phyloP scores from a whole-genome alignment of 2,113 vertebrate species.

The Pedetes capensis region DNA sequence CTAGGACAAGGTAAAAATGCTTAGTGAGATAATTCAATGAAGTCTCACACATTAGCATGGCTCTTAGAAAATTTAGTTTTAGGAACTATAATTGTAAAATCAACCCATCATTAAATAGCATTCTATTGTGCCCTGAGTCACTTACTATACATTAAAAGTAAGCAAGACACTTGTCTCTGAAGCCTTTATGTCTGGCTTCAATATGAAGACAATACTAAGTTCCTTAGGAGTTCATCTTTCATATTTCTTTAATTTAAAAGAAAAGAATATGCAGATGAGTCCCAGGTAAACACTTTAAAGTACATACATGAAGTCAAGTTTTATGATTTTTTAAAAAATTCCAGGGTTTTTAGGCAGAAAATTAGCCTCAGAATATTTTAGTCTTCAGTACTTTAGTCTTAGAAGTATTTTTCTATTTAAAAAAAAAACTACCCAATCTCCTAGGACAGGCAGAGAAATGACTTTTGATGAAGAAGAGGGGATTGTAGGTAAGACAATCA shows the following conservation, averaged over 20 bases:
- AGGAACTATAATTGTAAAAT: background rate
- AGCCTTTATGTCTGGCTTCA: background rate
- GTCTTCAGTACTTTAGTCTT: no score
- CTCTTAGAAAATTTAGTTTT: background rate
- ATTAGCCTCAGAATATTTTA: no score
- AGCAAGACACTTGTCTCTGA: background rate
- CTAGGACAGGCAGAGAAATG: background rate
- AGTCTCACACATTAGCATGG: background rate
- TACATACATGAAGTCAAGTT: background rate
- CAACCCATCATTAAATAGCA: constrained; percentile 25
- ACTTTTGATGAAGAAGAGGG: background rate
- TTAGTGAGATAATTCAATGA: constrained; percentile 15
- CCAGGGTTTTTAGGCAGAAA: background rate
- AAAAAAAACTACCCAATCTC: background rate
- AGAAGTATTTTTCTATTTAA: constrained; percentile 21
- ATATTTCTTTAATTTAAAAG: background rate
- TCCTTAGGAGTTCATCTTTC: background rate
- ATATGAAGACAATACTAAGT: background rate
- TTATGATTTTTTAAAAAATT: background rate
- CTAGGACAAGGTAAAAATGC: background rate
- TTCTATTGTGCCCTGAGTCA: background rate
- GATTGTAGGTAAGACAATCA: background rate
- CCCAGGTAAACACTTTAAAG: background rate
- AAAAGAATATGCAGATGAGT: background rate
- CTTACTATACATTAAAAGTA: background rate